Evolutionary conservation across 2,888 invertebrate species (phyloP), one percentile per base, ranked within the genome.

Genomic region (Augochlorella aurata): DNA sequence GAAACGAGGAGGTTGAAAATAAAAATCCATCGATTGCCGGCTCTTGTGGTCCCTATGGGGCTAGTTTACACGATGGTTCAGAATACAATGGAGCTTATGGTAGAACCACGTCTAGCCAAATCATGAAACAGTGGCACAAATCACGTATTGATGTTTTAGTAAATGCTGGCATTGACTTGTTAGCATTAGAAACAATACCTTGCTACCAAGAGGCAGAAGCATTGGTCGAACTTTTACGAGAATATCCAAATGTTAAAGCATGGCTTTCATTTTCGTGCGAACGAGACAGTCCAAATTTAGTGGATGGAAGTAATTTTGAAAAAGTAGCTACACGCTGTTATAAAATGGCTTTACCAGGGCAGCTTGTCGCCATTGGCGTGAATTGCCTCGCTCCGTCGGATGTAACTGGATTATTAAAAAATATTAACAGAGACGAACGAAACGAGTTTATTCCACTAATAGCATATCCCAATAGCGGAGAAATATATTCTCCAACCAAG

Each of bases 121-220:
- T 94, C 29, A 95, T 99, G 93, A 95, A 95, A 69, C 96, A 96
- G 65, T 98, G 98, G 97, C 99, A 99, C 94, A 95, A 96, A 77
- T 96, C 97, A 0, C 95, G 98, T 67, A 96, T 99, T 49, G 95
- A 96, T 89, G 96, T 97, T 0, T 94, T 99, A 47, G 93, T 98
- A 29, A 96, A 97, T 84, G 97, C 96, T 2, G 98, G 97, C 0
- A 97, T 97, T 2, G 98, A 98, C 93, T 93, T 98, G 9, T 93
- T 99, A 84, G 98, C 98, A 1, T 94, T 99, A 87, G 99, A 99
- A 94, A 99, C 99, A 0, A 97, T 99, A 89, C 99, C 99, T 10
- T 97, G 97, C 87, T 95, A 95, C 70, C 93, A 94, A 79, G 99
- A 99, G 94, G 99, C 97, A 0, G 96, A 97, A 92, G 97, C 97